Evolutionary conservation across 2,797 vertebrate species (phyloP), one percentile per base, ranked within the genome.

Genomic region (Todus mexicanus): DNA sequence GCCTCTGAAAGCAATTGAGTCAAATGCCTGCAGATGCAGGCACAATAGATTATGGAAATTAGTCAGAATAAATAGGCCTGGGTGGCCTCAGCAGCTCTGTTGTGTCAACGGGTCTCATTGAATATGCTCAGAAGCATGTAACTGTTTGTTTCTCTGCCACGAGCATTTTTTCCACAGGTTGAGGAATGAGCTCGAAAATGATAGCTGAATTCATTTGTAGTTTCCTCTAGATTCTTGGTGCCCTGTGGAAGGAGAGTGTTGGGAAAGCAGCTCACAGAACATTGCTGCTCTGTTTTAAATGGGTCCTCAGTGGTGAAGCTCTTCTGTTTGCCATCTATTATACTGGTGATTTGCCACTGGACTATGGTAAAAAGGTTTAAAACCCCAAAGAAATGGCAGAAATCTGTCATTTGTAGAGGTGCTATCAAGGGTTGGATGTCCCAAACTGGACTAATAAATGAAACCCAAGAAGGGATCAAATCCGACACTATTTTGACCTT

Each of bases 21-120:
- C 84, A 73, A 89, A 79, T 4, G 47, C 26, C 78, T 87, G 70
- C 71, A 84, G 84, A 72, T 82, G 68, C 78, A 84, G 81, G 47
- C 60, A 81, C 60, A 79, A 82, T 38, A 27, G 68, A 87, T 84
- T 47, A 79, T 91, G 89, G 92, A 92, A 90, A 94, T 92, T 12
- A 61, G 51, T 60, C 12, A 47, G 71, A 56, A 87, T 81, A 90
- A 92, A 92, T 45, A 33, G 77, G 59, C 26, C 64, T 82, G 82
- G 89, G 11, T 63, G 94, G 74, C 78, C 87, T 84, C 45, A 10
- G 69, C 84, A 73, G 59, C 68, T 15, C 56, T 59, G 5, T 11
- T 21, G 74, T 88, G 87, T 69, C 80, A 57, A 37, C 3, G 1
- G 59, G 54, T 38, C 74, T 89, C 74, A 47, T 31, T 84, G 74